Evolutionary conservation across 2,113 vertebrate genomes (phyloP).

Genomic region (Spea multiplicata): DNA sequence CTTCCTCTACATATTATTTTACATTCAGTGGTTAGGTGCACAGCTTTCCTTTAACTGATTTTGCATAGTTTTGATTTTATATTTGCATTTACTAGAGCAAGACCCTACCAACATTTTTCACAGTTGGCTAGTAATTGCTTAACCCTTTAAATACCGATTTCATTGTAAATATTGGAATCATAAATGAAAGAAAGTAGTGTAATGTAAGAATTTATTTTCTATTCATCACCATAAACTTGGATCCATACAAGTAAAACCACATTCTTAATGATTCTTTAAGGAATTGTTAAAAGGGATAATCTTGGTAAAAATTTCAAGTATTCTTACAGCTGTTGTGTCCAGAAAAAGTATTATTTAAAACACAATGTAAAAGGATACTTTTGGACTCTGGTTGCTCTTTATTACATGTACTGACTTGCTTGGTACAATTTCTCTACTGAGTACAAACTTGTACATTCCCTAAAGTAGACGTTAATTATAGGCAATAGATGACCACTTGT

Average conservation of each 20-base stretch:
- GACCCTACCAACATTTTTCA: neutral
- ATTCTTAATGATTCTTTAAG: neutral
- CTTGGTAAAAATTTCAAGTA: conserved; percentile 17
- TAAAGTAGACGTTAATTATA: neutral
- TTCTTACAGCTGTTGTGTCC: conserved; percentile 20
- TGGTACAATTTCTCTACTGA: neutral
- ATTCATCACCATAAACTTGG: too few relatives aligned
- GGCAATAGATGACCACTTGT: neutral
- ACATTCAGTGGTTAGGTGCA: neutral
- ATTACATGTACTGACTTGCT: conserved; percentile 6
- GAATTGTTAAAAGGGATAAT: conserved; percentile 22
- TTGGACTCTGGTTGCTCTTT: conserved; percentile 8
- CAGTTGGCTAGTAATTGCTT: neutral
- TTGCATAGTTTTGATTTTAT: conserved; percentile 37
- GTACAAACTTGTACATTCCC: conserved; percentile 16
- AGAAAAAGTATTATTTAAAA: conserved; percentile 13
- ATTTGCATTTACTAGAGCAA: conserved; percentile 31
- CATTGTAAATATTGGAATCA: too few relatives aligned
- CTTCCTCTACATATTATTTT: conserved; percentile 25
- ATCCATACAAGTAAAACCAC: too few relatives aligned
- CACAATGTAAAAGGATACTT: conserved; percentile 7
- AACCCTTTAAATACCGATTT: neutral
- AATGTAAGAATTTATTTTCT: too few relatives aligned
- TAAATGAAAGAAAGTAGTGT: too few relatives aligned
- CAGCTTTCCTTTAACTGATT: neutral